Evolutionary conservation across 2,113 vertebrate genomes (phyloP), one percentile per base, ranked within the genome.

Genomic region (Anoplopoma fimbria): DNA sequence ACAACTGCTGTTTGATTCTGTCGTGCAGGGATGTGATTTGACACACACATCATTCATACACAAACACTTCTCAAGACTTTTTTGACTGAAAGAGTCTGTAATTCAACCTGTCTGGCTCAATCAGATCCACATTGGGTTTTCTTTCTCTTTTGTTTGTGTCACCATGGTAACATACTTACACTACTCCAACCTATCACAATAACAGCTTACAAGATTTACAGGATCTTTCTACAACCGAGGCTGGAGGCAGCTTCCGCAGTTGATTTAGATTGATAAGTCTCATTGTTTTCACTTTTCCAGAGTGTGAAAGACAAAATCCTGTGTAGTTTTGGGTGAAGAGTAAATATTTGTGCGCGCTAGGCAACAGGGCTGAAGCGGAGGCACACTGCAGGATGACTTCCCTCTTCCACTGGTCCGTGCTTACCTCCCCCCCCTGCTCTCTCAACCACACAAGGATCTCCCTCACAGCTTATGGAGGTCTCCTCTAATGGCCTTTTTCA

Each of bases 291-390:
- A 70, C 79, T 74, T 86, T 77, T 92, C 70, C 73, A 83, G 79
- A 87, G 69, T 70, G 76, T 61, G 31, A 75, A 82, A 81, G 89
- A 85, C 85, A 90, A 86, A 86, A 45, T 17, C 69, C 77, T 14
- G 63, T 83, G 81, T 71, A 87, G 79, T 92, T 93, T 91, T 89
- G 67, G 85, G 85, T 63, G 19, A 88, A 85, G 84, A 75, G 93
- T 95, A 95, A 95, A 95, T 94, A 95, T 95, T 95, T 93, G 92
- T 90, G 74, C 74, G 90, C 68, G 88, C 94, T 91, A 93, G 87
- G 95, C 94, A 95, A 95, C 94, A 87, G 58, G 83, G 72, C 81
- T 81, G 84, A 70, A 91, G 86, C 90, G 49, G 40, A 69, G 65
- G 64, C 55, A 55, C 12, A 58, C 13, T 15, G n/a, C 87, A 74